These are phyloP conservation scores for Lerema accius DNA, from an alignment of 1,140 invertebrate species.

Conservation along the genomic window DNA sequence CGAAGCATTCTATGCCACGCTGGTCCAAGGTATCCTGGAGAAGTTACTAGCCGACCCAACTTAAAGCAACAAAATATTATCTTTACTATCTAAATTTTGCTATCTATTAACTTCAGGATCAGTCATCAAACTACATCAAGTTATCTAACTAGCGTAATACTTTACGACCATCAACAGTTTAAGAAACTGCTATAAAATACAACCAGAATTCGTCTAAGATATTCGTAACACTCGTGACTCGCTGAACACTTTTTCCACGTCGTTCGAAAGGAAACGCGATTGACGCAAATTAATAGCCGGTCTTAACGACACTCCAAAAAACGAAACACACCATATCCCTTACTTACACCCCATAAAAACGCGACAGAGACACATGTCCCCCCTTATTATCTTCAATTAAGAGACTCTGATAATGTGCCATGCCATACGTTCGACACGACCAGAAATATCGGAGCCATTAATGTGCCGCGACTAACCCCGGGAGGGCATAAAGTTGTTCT, in stretches of 20 bases:
- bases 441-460: slow-evolving; percentile 41
- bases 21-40: too few relatives aligned
- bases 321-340: slow-evolving; percentile 59
- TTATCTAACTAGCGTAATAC: too few relatives aligned
- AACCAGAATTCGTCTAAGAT: slow-evolving; percentile 2
- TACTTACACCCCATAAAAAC: slow-evolving; percentile 74
- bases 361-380: slow-evolving; percentile 77
- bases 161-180: too few relatives aligned
- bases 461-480: slow-evolving; percentile 17
- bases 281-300: slow-evolving; percentile 70
- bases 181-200: not conserved
- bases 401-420: slow-evolving; percentile 72
- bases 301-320: slow-evolving; percentile 70
- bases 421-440: slow-evolving; percentile 65
- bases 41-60: too few relatives aligned
- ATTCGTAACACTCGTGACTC: slow-evolving; percentile 4
- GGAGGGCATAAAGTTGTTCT: slow-evolving; percentile 13
- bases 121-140: too few relatives aligned
- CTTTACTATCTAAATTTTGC: too few relatives aligned
- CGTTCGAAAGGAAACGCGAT: slow-evolving; percentile 42
- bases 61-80: too few relatives aligned
- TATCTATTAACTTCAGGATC: too few relatives aligned
- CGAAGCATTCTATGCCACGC: too few relatives aligned
- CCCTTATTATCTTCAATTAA: slow-evolving; percentile 81
- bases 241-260: slow-evolving; percentile 24